A percentile compares a stretch with the other conserved stretches of the same genome.
Evolutionary conservation across 2,113 vertebrate genomes (phyloP).

Genomic region (Antigone vipio): DNA sequence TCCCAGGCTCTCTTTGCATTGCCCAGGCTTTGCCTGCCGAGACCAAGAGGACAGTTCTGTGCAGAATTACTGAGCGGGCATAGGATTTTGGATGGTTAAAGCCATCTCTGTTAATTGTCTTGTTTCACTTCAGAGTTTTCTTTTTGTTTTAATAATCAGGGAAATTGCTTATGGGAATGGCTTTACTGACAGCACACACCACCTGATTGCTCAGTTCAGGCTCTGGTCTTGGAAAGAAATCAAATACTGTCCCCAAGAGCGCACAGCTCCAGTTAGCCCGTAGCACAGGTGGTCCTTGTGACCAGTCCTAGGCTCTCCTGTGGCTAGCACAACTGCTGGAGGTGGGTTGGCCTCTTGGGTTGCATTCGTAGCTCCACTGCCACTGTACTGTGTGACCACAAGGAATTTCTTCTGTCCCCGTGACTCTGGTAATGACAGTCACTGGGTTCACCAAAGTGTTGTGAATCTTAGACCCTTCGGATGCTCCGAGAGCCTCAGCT

Average conservation of each 20-base stretch:
- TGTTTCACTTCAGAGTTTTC: not conserved
- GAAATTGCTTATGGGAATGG: not conserved
- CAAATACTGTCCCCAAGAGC: not conserved
- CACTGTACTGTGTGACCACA: not conserved
- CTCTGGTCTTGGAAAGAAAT: not conserved
- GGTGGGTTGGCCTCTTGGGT: not conserved
- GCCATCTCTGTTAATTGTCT: not conserved
- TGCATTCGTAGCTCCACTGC: not conserved
- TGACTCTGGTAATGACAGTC: not conserved
- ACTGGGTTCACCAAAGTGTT: not conserved
- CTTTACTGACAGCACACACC: not conserved
- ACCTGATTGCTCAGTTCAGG: not conserved
- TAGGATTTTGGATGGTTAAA: not conserved
- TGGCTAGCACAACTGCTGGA: not conserved
- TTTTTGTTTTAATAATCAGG: conserved; percentile 17
- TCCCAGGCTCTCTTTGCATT: not conserved
- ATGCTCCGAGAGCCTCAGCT: not conserved
- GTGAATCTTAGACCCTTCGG: not conserved
- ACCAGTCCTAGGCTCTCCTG: not conserved
- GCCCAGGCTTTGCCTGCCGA: not conserved
- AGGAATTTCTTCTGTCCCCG: not conserved
- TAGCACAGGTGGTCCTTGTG: not conserved
- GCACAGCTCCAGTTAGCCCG: not conserved
- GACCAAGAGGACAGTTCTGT: not conserved
- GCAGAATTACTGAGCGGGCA: not conserved